Evolutionary conservation across 2,113 vertebrate genomes (phyloP).

Genomic region (Labrus mixtus): DNA sequence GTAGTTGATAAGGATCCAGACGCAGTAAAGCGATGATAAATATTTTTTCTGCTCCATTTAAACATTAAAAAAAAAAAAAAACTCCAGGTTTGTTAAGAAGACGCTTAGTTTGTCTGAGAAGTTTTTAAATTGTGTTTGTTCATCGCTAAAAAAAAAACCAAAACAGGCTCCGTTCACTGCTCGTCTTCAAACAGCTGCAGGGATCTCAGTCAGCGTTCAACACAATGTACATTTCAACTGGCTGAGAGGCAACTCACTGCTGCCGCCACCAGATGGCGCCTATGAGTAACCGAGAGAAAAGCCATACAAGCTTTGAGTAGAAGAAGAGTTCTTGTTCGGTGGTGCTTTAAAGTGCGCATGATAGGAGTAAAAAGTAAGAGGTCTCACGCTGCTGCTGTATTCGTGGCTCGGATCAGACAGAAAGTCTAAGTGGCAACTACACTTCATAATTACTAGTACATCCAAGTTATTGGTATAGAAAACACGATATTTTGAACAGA

Average conservation of each 20-base stretch:
- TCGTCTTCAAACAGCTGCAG: neutral
- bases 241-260: neutral
- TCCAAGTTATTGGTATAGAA: too few species aligned
- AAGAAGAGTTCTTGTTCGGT: neutral
- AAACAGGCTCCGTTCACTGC: neutral
- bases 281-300: neutral
- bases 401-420: too few species aligned
- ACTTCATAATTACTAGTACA: too few species aligned
- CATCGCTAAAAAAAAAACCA: neutral
- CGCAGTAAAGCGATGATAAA: conserved; percentile 16
- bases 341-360: neutral
- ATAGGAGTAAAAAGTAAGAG: neutral
- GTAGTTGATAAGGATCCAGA: conserved; percentile 55
- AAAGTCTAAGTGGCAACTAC: too few species aligned
- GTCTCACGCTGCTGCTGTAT: conserved; percentile 31
- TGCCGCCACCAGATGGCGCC: neutral
- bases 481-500: too few species aligned
- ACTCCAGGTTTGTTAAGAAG: neutral
- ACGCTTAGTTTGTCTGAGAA: neutral
- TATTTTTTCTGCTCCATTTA: conserved; percentile 34
- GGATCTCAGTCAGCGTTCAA: neutral
- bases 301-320: too few species aligned
- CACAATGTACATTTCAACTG: too few species aligned
- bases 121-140: neutral
- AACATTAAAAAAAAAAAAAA: neutral